These are phyloP conservation scores for Penaeus japonicus DNA, from an alignment of 1,140 invertebrate species.

Conservation along the genomic window DNA sequence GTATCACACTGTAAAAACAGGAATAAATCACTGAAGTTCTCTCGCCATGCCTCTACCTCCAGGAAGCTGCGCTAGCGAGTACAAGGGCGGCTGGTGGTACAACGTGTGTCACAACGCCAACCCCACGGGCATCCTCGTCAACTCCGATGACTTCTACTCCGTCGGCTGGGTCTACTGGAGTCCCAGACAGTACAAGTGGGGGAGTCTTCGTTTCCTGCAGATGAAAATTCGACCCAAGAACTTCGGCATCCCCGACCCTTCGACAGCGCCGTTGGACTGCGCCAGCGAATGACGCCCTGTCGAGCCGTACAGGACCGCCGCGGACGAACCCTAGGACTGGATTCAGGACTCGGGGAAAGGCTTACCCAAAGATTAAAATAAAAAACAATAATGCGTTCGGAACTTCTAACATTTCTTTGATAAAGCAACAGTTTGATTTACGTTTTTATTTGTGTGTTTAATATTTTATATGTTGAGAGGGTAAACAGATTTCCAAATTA, in stretches of 20 bases:
- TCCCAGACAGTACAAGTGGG: constrained; percentile 63
- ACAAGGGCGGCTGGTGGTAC: constrained; percentile 63
- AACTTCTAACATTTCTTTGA: too few relatives aligned
- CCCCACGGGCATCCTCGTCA: constrained; percentile 61
- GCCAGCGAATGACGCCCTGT: background rate
- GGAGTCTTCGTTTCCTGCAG: constrained; percentile 51
- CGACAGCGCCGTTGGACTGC: constrained; percentile 9
- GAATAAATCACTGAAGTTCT: too few relatives aligned
- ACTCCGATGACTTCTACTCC: constrained; percentile 61
- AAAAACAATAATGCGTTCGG: too few relatives aligned
- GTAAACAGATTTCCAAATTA: too few relatives aligned
- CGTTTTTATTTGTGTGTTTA: too few relatives aligned
- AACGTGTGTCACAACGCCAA: constrained; percentile 61
- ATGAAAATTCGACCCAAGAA: constrained; percentile 62
- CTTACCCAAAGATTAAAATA: too few relatives aligned
- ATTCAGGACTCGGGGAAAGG: background rate
- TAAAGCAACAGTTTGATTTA: too few relatives aligned
- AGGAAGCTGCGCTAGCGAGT: constrained; percentile 60
- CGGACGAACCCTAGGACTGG: background rate
- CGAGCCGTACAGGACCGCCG: background rate
- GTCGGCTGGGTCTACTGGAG: constrained; percentile 63
- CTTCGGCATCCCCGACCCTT: background rate
- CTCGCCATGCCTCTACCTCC: background rate
- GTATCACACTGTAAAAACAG: too few relatives aligned
- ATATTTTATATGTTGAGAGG: too few relatives aligned